These are phyloP conservation scores for Gila orcuttii DNA, from an alignment of 2,113 vertebrate species.

Conservation along the genomic window DNA sequence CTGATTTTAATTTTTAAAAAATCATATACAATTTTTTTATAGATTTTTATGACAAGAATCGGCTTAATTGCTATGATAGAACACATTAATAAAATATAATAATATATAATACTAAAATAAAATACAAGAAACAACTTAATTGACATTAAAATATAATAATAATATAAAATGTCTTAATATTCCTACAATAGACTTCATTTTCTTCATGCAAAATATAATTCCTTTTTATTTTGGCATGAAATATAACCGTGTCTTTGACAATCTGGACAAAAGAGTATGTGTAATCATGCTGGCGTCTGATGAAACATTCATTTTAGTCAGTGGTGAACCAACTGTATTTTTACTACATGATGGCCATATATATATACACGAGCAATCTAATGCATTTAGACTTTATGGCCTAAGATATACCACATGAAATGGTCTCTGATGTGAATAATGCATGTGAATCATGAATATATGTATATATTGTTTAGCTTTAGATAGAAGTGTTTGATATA, in stretches of 20 bases:
- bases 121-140: too few relatives aligned
- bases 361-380: neutral
- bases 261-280: neutral
- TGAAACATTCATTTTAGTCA: conserved; percentile 10
- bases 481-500: conserved; percentile 14
- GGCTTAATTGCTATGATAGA: too few relatives aligned
- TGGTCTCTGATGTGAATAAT: conserved; percentile 25
- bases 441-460: conserved; percentile 34
- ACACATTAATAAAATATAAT: too few relatives aligned
- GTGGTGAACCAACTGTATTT: neutral
- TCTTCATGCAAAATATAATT: neutral
- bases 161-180: neutral
- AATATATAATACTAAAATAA: too few relatives aligned
- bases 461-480: conserved; percentile 30
- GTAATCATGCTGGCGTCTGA: neutral
- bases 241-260: neutral
- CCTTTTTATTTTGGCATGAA: neutral
- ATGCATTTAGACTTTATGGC: conserved; percentile 32
- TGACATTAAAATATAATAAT: too few relatives aligned
- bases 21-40: too few relatives aligned
- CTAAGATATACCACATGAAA: neutral
- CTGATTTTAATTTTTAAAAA: too few relatives aligned
- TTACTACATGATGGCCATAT: conserved; percentile 3
- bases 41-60: too few relatives aligned
- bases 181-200: neutral